Evolutionary conservation across 2,888 invertebrate species (phyloP).

Genomic region (Tenthredo livida): DNA sequence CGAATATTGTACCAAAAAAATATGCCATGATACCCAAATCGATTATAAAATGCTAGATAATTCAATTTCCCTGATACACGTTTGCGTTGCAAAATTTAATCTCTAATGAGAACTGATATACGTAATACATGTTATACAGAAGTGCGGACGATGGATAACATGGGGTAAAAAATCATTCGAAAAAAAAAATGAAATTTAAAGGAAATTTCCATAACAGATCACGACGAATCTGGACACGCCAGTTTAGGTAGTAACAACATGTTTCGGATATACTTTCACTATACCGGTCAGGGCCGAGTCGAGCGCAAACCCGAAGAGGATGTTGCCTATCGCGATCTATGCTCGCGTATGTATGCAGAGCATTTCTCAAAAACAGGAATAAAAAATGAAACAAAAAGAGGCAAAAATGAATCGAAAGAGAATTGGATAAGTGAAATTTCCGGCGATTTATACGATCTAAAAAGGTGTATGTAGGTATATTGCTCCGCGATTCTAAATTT

Average conservation of each 20-base stretch:
- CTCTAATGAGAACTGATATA: background rate
- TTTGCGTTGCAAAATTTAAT: background rate
- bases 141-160: background rate
- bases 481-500: background rate
- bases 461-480: no score
- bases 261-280: constrained; percentile 39
- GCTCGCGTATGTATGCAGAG: background rate
- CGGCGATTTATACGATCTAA: background rate
- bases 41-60: background rate
- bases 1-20: background rate
- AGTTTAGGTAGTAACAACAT: constrained; percentile 5
- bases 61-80: background rate
- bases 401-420: background rate
- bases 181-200: background rate
- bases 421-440: background rate
- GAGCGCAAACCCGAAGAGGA: background rate
- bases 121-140: background rate
- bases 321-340: background rate
- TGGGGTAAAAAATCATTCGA: background rate
- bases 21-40: background rate
- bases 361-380: background rate
- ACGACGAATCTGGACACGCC: background rate
- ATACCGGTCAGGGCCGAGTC: constrained; percentile 5
- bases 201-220: background rate
- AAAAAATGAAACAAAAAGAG: background rate